Base-by-base conservation (phyloP, 2,797 vertebrate species). In the Platyrinchus mystaceus region DNA sequence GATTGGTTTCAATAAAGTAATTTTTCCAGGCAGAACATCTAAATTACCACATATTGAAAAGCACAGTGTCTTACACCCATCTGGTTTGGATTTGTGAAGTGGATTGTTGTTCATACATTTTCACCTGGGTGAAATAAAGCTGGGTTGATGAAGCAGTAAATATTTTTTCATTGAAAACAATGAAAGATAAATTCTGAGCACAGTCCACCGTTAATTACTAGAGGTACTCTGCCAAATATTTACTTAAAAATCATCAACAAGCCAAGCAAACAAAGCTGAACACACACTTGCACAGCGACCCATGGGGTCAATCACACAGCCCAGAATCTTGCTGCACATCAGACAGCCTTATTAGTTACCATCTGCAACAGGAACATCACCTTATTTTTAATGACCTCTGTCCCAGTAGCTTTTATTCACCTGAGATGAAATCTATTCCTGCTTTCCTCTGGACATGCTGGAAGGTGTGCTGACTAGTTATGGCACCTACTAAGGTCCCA, bases 11-110 rank as follows among this genome's bases (percentile, higher is more conserved):
- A 86, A 76, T 75, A 74, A 86, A 90, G 78, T 71, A 53, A 71
- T 94, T 91, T 95, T 87, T 78, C 62, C 66, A 87, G 68, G 58
- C 66, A 84, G 89, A 94, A 95, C 76, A 87, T 75, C 10, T 85
- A 47, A 92, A 93, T 94, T 91, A 69, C 43, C 53, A 69, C 26
- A 41, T 44, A 68, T 18, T 89, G 87, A 93, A 92, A 91, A 92
- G 21, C 5, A 0, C 32, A 76, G 43, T 39, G 63, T 30, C 62
- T 66, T 89, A 69, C 5, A 63, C 47, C 62, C 90, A 91, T 87
- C 60, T 91, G 66, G 56, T 69, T 80, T 87, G 79, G 78, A n/a
- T 89, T 87, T 86, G 37, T 63, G 37, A 91, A 91, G 69, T 60
- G 30, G 56, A 24, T 43, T 87, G 66, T 19, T 89, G 39, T 37